Evolutionary conservation across 2,888 invertebrate species (phyloP).

Genomic region (Theodoxus fluviatilis): DNA sequence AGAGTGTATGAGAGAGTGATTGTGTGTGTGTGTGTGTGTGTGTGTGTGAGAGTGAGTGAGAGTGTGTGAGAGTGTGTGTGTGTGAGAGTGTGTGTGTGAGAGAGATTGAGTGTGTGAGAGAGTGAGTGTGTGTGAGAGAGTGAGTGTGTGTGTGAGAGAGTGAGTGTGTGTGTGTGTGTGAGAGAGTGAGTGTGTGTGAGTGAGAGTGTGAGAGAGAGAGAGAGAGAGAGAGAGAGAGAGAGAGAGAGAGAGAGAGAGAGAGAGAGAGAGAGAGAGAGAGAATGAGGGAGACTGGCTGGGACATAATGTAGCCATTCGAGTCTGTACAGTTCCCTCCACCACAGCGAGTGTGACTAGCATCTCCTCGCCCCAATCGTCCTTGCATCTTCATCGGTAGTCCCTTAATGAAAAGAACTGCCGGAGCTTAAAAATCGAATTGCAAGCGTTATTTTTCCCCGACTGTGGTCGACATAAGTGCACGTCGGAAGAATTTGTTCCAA

Average conservation of each 20-base stretch:
- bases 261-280: constrained; percentile 1
- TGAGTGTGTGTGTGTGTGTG: constrained; percentile 20
- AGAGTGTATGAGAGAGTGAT: not conserved
- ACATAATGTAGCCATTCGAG: too few species aligned
- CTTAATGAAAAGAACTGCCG: too few species aligned
- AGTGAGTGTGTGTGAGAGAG: constrained; percentile 8
- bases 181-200: too few species aligned
- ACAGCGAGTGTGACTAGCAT: too few species aligned
- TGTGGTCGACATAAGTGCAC: too few species aligned
- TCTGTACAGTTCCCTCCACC: too few species aligned
- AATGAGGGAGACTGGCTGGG: too few species aligned
- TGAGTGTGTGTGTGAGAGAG: constrained; percentile 1
- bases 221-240: constrained; percentile 5
- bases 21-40: not conserved
- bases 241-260: constrained; percentile 9
- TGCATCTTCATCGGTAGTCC: too few species aligned
- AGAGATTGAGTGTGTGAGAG: constrained; percentile 16
- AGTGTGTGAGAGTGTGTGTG: constrained; percentile 10
- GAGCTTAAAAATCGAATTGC: too few species aligned
- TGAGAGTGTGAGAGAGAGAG: constrained; percentile 13
- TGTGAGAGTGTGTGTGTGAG: not conserved
- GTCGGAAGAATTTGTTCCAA: too few species aligned
- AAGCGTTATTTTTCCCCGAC: too few species aligned
- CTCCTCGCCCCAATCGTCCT: too few species aligned
- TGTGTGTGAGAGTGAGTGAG: not conserved